Base-by-base conservation (phyloP, 2,888 invertebrate genomes). In the Conus canariensis region DNA sequence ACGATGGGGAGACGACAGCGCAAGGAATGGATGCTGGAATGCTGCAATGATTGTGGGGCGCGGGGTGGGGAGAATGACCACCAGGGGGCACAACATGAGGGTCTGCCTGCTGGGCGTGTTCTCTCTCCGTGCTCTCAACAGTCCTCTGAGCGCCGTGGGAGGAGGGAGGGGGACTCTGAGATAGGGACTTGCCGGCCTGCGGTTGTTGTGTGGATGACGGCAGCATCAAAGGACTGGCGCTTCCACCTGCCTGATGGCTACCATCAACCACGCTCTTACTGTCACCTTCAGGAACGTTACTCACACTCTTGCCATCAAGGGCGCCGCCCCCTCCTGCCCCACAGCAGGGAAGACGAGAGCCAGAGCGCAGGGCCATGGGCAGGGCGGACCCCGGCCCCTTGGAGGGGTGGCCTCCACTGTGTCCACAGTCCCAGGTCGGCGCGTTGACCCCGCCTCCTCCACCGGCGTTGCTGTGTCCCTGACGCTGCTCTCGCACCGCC, bases 401-500 rank as follows among this genome's bases (percentile, higher is more conserved):
- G 19, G 86, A 22, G 9, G 67, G 60, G n/a, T 74, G 74, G 74
- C 74, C n/a, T 9, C n/a, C n/a, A n/a, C 74, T 25, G 19, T 74
- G n/a, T 10, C 74, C n/a, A 22, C n/a, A 64, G 74, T 22, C 74
- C n/a, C 74, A n/a, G 80, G 45, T 45, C 80, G 45, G 30, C 30
- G 30, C 80, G 77, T 77, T 77, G 14, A 30, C 16, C 9, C 8
- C 30, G 30, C 77, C 16, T 1, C n/a, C 7, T 10, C 77, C 30
- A 45, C 30, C 10, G 80, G 22, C 74, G 82, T 64, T 64, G 67
- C 89, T 86, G 45, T 45, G 45, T 45, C 45, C 45, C 45, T 45
- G 45, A 45, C 95, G 90, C 90, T 95, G 94, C 88, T 94, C 95
- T 90, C 93, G 92, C 67, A 93, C 93, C 19, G 92, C 90, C 91